Evolutionary conservation across 2,113 vertebrate genomes (phyloP), one percentile per base, ranked within the genome.

Genomic region (Solenodon paradoxus): DNA sequence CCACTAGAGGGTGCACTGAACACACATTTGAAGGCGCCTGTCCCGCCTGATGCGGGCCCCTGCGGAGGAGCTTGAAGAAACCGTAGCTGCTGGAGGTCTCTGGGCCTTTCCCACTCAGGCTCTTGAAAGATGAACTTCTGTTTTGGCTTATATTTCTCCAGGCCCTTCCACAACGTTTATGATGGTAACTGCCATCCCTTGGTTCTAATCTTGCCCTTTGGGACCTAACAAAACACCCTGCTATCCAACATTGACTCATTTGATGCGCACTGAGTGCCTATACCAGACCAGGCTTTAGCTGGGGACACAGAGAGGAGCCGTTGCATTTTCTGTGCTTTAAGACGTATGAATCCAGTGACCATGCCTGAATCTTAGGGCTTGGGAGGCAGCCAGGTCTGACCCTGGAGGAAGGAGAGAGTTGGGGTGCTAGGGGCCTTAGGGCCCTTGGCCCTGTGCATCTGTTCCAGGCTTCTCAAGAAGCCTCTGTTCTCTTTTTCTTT

Each of bases 401-500:
- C 51, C 26, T 69, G 38, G 88, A 55, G 16, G 32, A 89, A 55
- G 55, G n/a, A 61, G 81, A 95, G 47, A 47, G 30, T 74, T 78
- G 55, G 88, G 85, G 38, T 47, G 16, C 6, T 7, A 32, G 59
- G 38, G 30, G 2, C 49, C 12, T 24, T 7, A 32, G 59, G 38
- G 30, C 1, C 49, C 12, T 24, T 51, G 53, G 24, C 59, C 32
- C 10, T 87, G 38, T 28, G 45, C 49, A 0, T 68, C 49, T 78
- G 32, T 55, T 42, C 30, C 66, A 92, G 72, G 7, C 51, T 78
- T 97, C 94, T 95, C 82, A 84, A 57, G 51, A 66, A 53, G 3
- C 96, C 81, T 97, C 20, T 97, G 69, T 85, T 92, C 92, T 97
- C 55, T 57, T 94, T 92, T 49, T 88, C 96, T 97, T 99, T 96